Conservation (phyloP, 2,797 vertebrate species). For the Sebastes jordani region DNA sequence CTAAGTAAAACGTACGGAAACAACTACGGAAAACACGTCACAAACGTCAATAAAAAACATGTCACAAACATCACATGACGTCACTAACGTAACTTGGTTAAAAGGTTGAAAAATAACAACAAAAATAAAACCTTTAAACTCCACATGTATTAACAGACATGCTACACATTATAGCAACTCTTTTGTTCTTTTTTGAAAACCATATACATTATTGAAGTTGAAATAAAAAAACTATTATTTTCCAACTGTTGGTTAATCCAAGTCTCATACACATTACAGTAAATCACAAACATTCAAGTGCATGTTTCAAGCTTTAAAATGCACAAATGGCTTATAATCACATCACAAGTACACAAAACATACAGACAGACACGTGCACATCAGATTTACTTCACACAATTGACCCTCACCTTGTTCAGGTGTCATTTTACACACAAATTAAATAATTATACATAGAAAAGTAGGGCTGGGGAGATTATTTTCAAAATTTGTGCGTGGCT, state of each 20-base stretch:
- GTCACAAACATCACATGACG: too few species aligned
- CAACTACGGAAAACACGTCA: too few species aligned
- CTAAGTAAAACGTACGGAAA: too few species aligned
- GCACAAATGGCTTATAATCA: constrained; percentile 2
- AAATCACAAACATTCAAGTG: neutral
- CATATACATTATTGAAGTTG: neutral
- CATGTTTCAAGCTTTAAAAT: constrained; percentile 34
- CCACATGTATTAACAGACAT: neutral
- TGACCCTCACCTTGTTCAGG: neutral
- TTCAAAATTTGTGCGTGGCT: too few species aligned
- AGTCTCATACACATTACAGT: neutral
- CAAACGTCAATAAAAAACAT: too few species aligned
- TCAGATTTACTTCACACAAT: constrained; percentile 28
- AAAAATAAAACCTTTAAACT: neutral
- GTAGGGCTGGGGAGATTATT: neutral
- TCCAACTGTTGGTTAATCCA: neutral
- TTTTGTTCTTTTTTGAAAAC: neutral
- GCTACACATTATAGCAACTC: neutral
- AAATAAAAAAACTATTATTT: neutral
- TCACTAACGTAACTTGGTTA: too few species aligned
- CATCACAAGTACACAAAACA: constrained; percentile 15
- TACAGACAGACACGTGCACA: neutral
- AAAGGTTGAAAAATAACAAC: too few species aligned
- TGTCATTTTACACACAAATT: neutral
- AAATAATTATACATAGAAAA: neutral